Base-by-base conservation (phyloP, 2,113 vertebrate genomes). In the Loxodonta africana region DNA sequence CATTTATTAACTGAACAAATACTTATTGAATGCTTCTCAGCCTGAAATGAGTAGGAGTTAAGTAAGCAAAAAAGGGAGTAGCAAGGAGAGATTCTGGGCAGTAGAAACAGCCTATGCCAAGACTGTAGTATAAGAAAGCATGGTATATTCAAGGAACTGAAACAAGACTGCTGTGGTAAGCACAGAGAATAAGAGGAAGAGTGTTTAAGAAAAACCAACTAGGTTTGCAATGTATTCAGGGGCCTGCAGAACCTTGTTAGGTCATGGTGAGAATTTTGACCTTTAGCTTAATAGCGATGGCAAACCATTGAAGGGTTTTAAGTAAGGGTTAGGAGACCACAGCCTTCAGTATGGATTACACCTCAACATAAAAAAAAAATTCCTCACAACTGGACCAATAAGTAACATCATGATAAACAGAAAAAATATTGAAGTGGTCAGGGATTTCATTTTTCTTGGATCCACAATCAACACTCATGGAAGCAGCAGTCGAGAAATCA, bases 41-140 rank as follows among this genome's bases (percentile, higher is more conserved):
- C 28, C 63, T 21, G 63, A 67, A 67, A 20, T 87, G 25, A 91
- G 46, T 67, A 60, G 37, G 51, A 76, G 46, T 94, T 83, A 41
- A 96, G 28, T 48, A 74, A 60, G 20, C 46, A 94, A 94, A 83
- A 12, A 76, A 41, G 2, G 8, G 8, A 37, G 30, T 96, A 21
- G 71, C 41, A 18, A 90, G 25, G 30, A 83, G n/a, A 96, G 60
- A 96, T 78, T 95, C 62, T 89, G 37, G 6, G 82, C 25, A 86
- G 28, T 76, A 71, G 41, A 92, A 92, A 82, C 5, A 65, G 30
- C 6, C 57, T 37, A 17, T 65, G 44, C 82, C 17, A 53, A 85
- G 25, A 67, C 17, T 57, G 14, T 82, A 69, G 17, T 76, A 86
- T 74, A 51, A 88, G 93, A 83, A 92, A 21, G 41, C n/a, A 71